Base-by-base conservation (phyloP, 2,113 vertebrate species). In the Gyps fulvus region DNA sequence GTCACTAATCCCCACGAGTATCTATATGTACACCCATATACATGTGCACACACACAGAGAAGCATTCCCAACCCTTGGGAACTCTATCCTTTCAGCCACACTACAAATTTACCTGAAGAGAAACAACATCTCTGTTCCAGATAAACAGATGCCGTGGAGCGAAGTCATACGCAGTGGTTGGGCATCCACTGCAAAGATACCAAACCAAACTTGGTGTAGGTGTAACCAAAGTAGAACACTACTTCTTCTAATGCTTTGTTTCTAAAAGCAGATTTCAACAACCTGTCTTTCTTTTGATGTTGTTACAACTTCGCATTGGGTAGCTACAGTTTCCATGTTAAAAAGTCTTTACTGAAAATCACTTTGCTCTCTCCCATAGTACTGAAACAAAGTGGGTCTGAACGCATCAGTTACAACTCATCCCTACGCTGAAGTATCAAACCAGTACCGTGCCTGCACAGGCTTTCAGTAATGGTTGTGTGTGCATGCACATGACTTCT, bases 11-110 rank as follows among this genome's bases (percentile, higher is more conserved):
- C 16, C 38, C 50, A 11, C 3, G 2, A 57, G 13, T 2, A 13
- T 8, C 43, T 72, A 1, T 15, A 27, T 0, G 0, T 8, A 40
- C 27, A 29, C 2, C 4, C 34, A 12, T 8, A 36, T 3, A 16
- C 16, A 31, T 4, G 19, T 1, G 4, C 10, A 16, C 2, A 5
- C 10, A 26, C 25, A 19, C 4, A 36, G 7, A 34, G n/a, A 29
- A 22, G 11, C 31, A n/a, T 31, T 32, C 34, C 47, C 0, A 2
- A 22, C 1, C 45, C 1, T 9, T 32, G 25, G 25, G 20, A 83
- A 72, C 16, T 8, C 40, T 3, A 4, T 36, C 29, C 71, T 86
- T 26, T 69, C 84, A 87, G 40, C 27, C 43, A 52, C 34, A 4
- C 23, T 4, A 0, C 3, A 38, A 16, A 23, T 70, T 25, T n/a